Conservation (phyloP, 2,888 invertebrate genomes). For the Punctoribates punctum region DNA sequence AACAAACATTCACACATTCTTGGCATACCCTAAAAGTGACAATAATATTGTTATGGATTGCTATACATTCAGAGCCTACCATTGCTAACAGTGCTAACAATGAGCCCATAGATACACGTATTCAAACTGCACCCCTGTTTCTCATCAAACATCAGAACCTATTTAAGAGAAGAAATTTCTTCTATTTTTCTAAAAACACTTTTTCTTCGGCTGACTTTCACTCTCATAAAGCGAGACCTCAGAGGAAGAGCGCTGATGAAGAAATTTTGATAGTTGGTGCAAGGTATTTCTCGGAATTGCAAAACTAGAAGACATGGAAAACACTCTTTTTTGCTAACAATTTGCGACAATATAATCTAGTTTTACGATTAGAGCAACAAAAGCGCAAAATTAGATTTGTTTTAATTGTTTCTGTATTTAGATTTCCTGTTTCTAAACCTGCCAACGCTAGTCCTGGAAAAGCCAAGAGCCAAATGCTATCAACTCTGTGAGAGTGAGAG, state of each 20-base stretch:
- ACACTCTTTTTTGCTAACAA: no score
- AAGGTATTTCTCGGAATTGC: no score
- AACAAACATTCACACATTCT: slow-evolving; percentile 22
- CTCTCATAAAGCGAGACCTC: not conserved
- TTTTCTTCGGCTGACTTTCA: not conserved
- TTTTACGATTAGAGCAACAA: no score
- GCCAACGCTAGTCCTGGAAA: not conserved
- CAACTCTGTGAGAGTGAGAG: not conserved
- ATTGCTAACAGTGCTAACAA: slow-evolving; percentile 12
- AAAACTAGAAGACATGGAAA: no score
- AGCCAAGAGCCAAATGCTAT: not conserved
- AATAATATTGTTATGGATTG: slow-evolving; percentile 6
- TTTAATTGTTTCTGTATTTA: no score
- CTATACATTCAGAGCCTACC: not conserved
- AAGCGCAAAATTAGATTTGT: no score
- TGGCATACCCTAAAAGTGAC: slow-evolving; percentile 25
- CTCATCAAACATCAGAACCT: slow-evolving; percentile 26
- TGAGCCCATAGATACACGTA: not conserved
- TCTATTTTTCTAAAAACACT: not conserved
- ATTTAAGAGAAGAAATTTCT: slow-evolving; percentile 8
- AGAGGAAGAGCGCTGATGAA: no score
- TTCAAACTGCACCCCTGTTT: slow-evolving; percentile 3
- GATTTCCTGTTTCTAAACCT: no score
- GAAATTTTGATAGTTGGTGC: no score
- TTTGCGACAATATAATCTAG: no score